Base-by-base conservation (phyloP, 1,140 invertebrate species). In the Temnothorax longispinosus region DNA sequence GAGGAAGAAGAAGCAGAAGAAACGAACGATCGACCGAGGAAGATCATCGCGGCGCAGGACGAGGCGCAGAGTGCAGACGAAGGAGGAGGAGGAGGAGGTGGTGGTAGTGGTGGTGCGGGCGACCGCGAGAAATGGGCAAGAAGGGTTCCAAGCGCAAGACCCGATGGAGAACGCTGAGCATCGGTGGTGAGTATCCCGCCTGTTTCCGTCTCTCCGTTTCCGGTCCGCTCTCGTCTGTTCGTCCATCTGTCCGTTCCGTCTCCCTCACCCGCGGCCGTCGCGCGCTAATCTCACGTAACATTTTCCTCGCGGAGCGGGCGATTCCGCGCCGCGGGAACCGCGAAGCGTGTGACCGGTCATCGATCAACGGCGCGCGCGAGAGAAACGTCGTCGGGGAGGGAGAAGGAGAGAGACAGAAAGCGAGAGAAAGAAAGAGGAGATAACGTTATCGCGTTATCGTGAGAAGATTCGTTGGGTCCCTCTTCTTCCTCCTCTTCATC, bases 71-170 rank as follows among this genome's bases (percentile, higher is more conserved):
- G 54, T 84, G 62, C 72, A 84, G 84, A 86, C 77, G 87, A 77
- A 38, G 86, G 75, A 50, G 88, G 65, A 67, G 38, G 38, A 6
- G 87, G 85, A 76, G 85, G 81, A 52, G 58, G 86, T 64, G 88
- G 87, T 88, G 88, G 82, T 13, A 41, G 21, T 56, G 27, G 91
- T 89, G 85, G 89, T 78, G 74, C 89, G 92, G 93, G 91, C 88
- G 92, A 92, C 90, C 67, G 35, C 78, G 88, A 90, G 91, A 93
- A 85, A 96, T 96, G 95, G 95, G 95, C 92, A 96, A 96, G 91
- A 95, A 95, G 93, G 95, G 95, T 89, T 95, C 94, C 75, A 95
- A 95, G 91, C 92, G 93, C 67, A 96, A 95, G 90, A 96, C 95
- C 72, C 94, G 95, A 90, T 96, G 95, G 95, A 93, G 94, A 93